Evolutionary conservation across 2,113 vertebrate species (phyloP).

Genomic region (Turdus rufiventris): DNA sequence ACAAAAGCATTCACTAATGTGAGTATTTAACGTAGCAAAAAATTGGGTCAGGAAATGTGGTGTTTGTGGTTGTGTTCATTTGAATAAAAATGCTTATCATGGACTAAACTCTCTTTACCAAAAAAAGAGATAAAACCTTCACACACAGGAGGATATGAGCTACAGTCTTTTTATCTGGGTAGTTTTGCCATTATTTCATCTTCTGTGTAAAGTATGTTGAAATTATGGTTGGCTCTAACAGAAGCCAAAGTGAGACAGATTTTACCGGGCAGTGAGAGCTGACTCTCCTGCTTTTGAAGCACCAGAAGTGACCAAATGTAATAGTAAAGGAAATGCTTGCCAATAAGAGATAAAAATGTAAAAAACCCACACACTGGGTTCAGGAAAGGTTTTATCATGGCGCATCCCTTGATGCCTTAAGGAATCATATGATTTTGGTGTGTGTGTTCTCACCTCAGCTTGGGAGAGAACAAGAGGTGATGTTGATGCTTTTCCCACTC

Average conservation of each 20-base stretch:
- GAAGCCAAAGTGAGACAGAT: neutral
- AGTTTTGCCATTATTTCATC: neutral
- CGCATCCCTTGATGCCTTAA: neutral
- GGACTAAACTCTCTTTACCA: neutral
- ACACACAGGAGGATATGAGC: neutral
- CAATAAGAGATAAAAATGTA: neutral
- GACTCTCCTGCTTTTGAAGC: neutral
- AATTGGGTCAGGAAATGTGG: neutral
- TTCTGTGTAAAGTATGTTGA: neutral
- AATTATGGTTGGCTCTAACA: neutral
- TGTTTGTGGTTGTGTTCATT: neutral
- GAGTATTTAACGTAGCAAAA: neutral
- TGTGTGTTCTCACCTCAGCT: neutral
- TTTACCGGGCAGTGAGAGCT: neutral
- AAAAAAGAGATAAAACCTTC: neutral
- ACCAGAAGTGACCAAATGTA: neutral
- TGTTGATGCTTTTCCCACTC: neutral
- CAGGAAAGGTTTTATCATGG: neutral
- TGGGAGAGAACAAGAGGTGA: neutral
- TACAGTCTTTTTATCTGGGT: neutral
- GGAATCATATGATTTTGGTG: neutral
- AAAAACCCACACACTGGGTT: neutral
- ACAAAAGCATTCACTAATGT: neutral
- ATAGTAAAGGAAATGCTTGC: neutral
- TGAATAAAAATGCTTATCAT: neutral